Evolutionary conservation across 2,797 vertebrate species (phyloP), one percentile per base, ranked within the genome.

Genomic region (Lithobates sylvaticus): DNA sequence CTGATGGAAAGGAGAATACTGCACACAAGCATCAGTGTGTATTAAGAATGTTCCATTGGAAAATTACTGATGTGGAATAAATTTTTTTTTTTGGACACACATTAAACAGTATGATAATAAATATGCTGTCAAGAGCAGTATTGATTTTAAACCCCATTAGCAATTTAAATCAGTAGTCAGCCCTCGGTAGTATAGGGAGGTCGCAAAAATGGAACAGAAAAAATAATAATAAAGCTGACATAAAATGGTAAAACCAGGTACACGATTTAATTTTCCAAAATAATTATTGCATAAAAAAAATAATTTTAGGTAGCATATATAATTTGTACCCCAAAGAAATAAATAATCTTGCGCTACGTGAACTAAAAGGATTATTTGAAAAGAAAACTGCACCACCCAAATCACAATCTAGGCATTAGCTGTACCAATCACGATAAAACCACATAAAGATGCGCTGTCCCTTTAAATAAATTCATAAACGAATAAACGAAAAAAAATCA

Each of bases 71-170:
- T 65, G 74, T 80, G 73, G 32, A 84, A 70, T 76, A 80, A n/a
- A 80, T 89, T 42, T 67, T 76, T 89, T 89, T 39, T 85, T 76
- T 72, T 34, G 79, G 84, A 70, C 78, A 88, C 88, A 90, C 72
- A 88, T 85, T 15, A 69, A 90, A 89, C 61, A 84, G 23, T 85
- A 81, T 71, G 13, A 70, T 82, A 88, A 81, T 90, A 50, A 78
- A 85, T 87, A 75, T 74, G 79, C 64, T 89, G 44, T 61, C 89
- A 91, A 89, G 69, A 68, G 76, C 44, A 50, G 10, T 89, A 88
- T 84, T 86, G 81, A 80, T 76, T 86, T 89, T 79, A 8, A 26
- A 84, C 91, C 79, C 75, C 88, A 77, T 85, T 76, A 89, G 82
- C 75, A 88, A 64, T 84, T 86, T 83, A 67, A 89, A 76, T 50